Evolutionary conservation across 2,888 invertebrate species (phyloP), one percentile per base, ranked within the genome.

Genomic region (Lathronympha strigana): DNA sequence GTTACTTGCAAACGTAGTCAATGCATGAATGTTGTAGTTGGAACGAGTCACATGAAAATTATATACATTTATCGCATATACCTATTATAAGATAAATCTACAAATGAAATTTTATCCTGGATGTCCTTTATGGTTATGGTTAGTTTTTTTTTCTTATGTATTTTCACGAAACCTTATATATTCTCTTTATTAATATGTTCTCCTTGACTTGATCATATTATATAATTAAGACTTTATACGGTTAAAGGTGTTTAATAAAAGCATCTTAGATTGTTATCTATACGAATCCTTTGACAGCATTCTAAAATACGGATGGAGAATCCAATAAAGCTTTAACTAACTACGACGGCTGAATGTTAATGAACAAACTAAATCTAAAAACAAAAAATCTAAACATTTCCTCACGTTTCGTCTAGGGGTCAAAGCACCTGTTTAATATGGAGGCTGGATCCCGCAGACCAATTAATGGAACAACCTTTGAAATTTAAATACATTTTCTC

Each of bases 391-490:
- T 69, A 74, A 75, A 75, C 82, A 86, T 88, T 75, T 77, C 77
- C 79, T 68, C 84, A 82, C 86, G 86, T 75, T 64, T 57, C 72
- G 38, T 61, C 69, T 77, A 73, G 63, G 73, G 88, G 85, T 87
- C 88, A 83, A 80, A 83, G 86, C 82, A 80, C 88, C 81, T 83
- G 71, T 81, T 88, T 84, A 84, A 80, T 85, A 84, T 86, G 86
- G 82, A 78, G 72, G 76, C 73, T 71, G 77, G 77, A 78, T 81
- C 75, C 75, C 78, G 74, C 75, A 73, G 77, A 80, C 80, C 86
- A 90, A 89, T 89, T 88, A 90, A 87, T 84, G 80, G 75, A 77
- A 75, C 77, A 76, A 61, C 69, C 72, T 76, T 72, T 78, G 74
- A 79, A 79, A 76, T 82, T 75, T 80, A 83, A 86, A 87, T 86